These are phyloP conservation scores for Fissipunctia ypsillon DNA, from an alignment of 2,888 invertebrate species.

Conservation along the genomic window DNA sequence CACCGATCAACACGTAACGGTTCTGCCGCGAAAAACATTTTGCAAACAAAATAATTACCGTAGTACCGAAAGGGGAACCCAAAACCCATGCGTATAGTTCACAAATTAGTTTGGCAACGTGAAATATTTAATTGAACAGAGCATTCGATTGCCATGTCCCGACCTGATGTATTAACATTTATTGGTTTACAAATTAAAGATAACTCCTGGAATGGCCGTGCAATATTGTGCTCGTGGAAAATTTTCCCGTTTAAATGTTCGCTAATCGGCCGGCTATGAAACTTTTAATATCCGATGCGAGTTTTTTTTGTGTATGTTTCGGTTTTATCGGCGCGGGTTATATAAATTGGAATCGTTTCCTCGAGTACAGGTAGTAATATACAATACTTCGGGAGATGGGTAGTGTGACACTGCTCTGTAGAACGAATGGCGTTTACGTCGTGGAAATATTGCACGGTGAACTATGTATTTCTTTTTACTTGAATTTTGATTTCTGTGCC, in stretches of 20 bases:
- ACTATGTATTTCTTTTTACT: background rate
- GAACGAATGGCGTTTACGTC: background rate
- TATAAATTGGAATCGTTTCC: slow-evolving; percentile 43
- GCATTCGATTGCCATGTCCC: slow-evolving; percentile 74
- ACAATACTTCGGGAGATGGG: background rate
- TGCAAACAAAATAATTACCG: slow-evolving; percentile 85
- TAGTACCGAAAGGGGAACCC: slow-evolving; percentile 77
- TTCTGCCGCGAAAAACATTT: slow-evolving; percentile 86
- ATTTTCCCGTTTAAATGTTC: slow-evolving; percentile 69
- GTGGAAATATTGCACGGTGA: background rate
- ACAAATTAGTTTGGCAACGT: slow-evolving; percentile 86
- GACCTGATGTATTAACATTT: slow-evolving; percentile 89
- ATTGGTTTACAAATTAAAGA: slow-evolving; percentile 90
- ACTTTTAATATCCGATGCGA: slow-evolving; percentile 65
- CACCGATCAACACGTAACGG: slow-evolving; percentile 85
- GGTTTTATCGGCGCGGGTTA: slow-evolving; percentile 41
- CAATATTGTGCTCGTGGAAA: slow-evolving; percentile 74
- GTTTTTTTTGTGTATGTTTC: slow-evolving; percentile 45
- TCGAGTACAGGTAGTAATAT: slow-evolving; percentile 1
- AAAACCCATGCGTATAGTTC: slow-evolving; percentile 83
- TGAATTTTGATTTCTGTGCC: background rate
- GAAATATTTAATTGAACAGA: slow-evolving; percentile 86
- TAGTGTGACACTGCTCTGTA: background rate
- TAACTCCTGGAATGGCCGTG: slow-evolving; percentile 78
- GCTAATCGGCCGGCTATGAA: slow-evolving; percentile 68